phyloP scores from a whole-genome alignment of 92 coral and sea anemone species.

The Heteractis magnifica region DNA sequence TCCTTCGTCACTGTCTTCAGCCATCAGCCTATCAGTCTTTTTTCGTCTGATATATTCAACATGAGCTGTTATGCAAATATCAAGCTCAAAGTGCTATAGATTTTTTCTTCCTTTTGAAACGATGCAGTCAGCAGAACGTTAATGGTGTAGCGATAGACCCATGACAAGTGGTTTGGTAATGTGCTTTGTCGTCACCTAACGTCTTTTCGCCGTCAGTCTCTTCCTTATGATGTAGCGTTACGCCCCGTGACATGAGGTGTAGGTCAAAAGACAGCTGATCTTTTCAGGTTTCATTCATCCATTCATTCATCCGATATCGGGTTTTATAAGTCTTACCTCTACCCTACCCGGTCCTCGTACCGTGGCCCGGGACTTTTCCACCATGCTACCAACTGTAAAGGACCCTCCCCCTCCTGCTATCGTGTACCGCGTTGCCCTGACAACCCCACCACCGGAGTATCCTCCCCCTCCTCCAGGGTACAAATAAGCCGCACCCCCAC shows the following conservation, averaged over 20 bases:
- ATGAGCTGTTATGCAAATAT: background rate
- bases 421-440: slow-evolving; percentile 25
- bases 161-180: too few species aligned
- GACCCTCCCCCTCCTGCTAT: slow-evolving; percentile 95
- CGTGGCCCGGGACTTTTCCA: slow-evolving; percentile 20
- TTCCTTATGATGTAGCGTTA: background rate
- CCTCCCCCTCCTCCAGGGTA: slow-evolving; percentile 96
- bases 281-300: background rate
- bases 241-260: background rate
- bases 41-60: background rate
- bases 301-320: slow-evolving; percentile 5
- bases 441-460: slow-evolving; percentile 91
- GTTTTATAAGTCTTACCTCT: slow-evolving; percentile 37
- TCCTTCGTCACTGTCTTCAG: background rate
- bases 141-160: too few species aligned
- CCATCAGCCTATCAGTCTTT: too few species aligned
- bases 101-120: too few species aligned
- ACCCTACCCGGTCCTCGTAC: slow-evolving; percentile 62
- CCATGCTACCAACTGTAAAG: slow-evolving; percentile 55
- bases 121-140: too few species aligned
- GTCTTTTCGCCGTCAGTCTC: background rate
- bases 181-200: background rate
- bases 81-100: background rate
- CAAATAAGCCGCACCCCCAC: slow-evolving; percentile 71
- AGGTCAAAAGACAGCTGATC: background rate